Evolutionary conservation across 37 sponge, comb jelly and placozoan species (phyloP).

Genomic region (Chondrilla cf. caribensis): DNA sequence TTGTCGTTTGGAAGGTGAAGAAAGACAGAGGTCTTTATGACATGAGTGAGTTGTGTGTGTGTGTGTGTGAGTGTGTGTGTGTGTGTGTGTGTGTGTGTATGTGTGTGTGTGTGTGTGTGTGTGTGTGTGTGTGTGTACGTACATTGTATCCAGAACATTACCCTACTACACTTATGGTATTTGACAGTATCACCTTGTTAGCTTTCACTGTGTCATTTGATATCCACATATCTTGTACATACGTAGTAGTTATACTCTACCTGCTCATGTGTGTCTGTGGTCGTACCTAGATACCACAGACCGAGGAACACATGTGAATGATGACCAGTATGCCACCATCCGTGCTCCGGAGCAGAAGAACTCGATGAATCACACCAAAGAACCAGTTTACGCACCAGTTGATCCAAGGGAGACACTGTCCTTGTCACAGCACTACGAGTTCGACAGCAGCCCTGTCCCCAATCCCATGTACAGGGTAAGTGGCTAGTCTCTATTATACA

Average conservation of each 20-base stretch:
- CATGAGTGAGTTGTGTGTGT: slow-evolving; percentile 4
- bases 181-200: no score
- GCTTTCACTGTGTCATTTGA: no score
- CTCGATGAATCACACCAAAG: neutral
- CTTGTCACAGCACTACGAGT: slow-evolving; percentile 8
- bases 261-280: no score
- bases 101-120: slow-evolving; percentile 15
- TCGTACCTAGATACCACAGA: no score
- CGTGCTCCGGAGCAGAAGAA: neutral
- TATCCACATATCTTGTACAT: no score
- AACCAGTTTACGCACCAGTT: slow-evolving; percentile 3
- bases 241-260: no score
- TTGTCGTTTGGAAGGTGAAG: neutral
- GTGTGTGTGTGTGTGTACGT: neutral
- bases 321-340: neutral
- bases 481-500: neutral
- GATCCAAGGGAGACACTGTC: neutral
- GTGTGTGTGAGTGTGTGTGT: neutral
- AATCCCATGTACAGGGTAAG: slow-evolving; percentile 23
- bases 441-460: slow-evolving; percentile 6
- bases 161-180: no score
- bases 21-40: neutral
- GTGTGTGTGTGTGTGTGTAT: neutral
- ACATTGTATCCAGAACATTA: neutral
- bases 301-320: neutral